These are phyloP conservation scores for Melanerpes formicivorus DNA, from an alignment of 2,113 vertebrate genomes.

Conservation along the genomic window DNA sequence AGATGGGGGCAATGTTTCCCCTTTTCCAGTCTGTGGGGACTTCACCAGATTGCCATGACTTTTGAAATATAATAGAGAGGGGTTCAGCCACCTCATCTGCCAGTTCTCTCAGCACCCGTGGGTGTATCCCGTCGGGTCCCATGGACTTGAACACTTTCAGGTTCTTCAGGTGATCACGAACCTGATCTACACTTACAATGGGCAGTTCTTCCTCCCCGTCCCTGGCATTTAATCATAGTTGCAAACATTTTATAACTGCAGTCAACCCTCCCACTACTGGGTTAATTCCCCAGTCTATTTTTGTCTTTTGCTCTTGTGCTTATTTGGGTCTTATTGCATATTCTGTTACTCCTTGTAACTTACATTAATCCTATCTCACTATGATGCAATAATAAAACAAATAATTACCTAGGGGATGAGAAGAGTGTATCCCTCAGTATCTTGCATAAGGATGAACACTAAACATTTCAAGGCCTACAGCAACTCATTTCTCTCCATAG, in stretches of 20 bases:
- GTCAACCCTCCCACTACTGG: background rate
- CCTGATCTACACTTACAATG: no score
- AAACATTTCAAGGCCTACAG: background rate
- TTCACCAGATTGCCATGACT: no score
- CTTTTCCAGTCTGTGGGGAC: no score
- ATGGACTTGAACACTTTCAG: no score
- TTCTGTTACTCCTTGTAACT: conserved; percentile 3
- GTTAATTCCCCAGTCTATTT: background rate
- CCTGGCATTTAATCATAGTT: background rate
- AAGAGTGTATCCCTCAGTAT: background rate
- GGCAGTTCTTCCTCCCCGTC: no score
- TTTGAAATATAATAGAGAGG: no score
- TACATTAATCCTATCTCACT: background rate
- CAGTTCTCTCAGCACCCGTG: no score
- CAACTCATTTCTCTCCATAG: background rate
- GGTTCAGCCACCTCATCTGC: no score
- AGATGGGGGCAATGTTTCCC: no score
- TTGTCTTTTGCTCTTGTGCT: background rate
- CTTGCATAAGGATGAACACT: background rate
- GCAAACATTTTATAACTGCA: background rate
- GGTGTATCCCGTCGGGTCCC: no score
- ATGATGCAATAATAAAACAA: background rate
- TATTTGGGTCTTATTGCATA: conserved; percentile 18
- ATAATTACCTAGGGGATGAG: background rate
- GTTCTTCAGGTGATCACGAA: no score